A percentile compares a stretch with the other conserved stretches of the same genome.
phyloP scores from a whole-genome alignment of 2,888 invertebrate genomes.

The Criorhina ranunculi region DNA sequence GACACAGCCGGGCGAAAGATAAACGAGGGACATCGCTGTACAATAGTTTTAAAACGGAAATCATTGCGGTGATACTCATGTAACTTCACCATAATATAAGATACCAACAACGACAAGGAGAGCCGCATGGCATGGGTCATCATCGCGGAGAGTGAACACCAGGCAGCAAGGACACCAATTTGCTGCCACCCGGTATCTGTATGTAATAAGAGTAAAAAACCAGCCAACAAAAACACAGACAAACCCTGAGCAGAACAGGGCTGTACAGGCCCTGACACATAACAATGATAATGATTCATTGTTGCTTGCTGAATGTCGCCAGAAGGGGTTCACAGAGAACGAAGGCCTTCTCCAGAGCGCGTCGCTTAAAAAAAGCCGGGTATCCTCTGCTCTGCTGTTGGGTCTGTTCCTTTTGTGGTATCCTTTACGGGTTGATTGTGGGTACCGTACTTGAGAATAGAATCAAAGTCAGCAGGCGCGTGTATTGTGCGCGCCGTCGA shows the following conservation, averaged over 20 bases:
- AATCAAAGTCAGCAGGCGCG: slow-evolving; percentile 33
- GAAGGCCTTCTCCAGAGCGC: slow-evolving; percentile 26
- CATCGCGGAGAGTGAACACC: slow-evolving; percentile 13
- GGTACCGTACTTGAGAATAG: slow-evolving; percentile 29
- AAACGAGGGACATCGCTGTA: background rate
- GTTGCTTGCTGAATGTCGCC: slow-evolving; percentile 53
- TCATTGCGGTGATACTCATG: slow-evolving; percentile 32
- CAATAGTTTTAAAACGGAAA: slow-evolving; percentile 36
- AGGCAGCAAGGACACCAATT: slow-evolving; percentile 41
- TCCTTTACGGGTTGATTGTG: slow-evolving; percentile 1
- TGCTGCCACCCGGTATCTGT: slow-evolving; percentile 10
- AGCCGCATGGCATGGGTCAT: slow-evolving; percentile 16
- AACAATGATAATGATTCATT: slow-evolving; percentile 56
- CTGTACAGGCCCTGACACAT: slow-evolving; percentile 21
- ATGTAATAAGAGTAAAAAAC: slow-evolving; percentile 37
- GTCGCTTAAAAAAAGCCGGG: slow-evolving; percentile 22
- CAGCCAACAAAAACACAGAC: slow-evolving; percentile 30
- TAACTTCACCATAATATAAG: slow-evolving; percentile 46
- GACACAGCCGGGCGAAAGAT: background rate
- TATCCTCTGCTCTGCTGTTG: background rate
- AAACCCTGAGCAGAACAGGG: slow-evolving; percentile 5
- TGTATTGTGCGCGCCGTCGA: slow-evolving; percentile 30
- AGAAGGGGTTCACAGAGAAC: slow-evolving; percentile 21
- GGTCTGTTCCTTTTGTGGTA: slow-evolving; percentile 33
- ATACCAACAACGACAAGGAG: slow-evolving; percentile 8